Conservation (phyloP, 2,888 invertebrate genomes). For the Osedax fenrisi region DNA sequence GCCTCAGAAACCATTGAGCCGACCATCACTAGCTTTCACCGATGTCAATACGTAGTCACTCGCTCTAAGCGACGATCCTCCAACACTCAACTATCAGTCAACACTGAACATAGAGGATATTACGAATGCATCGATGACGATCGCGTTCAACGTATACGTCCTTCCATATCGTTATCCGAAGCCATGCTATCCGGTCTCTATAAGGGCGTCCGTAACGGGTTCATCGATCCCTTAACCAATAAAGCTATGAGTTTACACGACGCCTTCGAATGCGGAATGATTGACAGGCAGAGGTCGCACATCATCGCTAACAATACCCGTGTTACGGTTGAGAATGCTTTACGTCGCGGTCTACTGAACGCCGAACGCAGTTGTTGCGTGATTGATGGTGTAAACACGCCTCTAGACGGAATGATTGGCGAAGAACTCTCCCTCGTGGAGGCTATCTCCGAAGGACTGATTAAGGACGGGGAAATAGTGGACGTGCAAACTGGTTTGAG, state of each 20-base stretch:
- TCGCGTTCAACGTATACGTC: background rate
- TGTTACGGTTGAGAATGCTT: constrained; percentile 80
- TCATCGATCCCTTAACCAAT: constrained; percentile 50
- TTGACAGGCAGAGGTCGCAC: constrained; percentile 58
- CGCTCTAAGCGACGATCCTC: background rate
- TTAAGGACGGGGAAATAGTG: constrained; percentile 41
- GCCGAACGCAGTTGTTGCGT: constrained; percentile 61
- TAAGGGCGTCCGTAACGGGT: constrained; percentile 51
- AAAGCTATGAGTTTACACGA: constrained; percentile 52
- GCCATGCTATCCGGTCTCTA: constrained; percentile 50
- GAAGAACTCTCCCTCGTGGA: constrained; percentile 59
- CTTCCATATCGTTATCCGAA: constrained; percentile 44
- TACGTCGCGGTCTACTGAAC: constrained; percentile 75
- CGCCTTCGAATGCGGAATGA: constrained; percentile 61
- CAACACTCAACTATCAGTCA: background rate
- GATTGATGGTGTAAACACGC: no score
- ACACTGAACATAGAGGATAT: constrained; percentile 37
- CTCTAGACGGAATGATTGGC: constrained; percentile 59
- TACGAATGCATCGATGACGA: constrained; percentile 40
- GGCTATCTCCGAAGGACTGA: constrained; percentile 75
- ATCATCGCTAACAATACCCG: constrained; percentile 45
- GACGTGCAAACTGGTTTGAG: background rate
- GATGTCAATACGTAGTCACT: background rate
- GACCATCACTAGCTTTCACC: background rate
- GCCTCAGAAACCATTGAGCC: background rate